These are phyloP conservation scores for Drosophila rubida DNA, from an alignment of 2,888 invertebrate species.

Conservation along the genomic window DNA sequence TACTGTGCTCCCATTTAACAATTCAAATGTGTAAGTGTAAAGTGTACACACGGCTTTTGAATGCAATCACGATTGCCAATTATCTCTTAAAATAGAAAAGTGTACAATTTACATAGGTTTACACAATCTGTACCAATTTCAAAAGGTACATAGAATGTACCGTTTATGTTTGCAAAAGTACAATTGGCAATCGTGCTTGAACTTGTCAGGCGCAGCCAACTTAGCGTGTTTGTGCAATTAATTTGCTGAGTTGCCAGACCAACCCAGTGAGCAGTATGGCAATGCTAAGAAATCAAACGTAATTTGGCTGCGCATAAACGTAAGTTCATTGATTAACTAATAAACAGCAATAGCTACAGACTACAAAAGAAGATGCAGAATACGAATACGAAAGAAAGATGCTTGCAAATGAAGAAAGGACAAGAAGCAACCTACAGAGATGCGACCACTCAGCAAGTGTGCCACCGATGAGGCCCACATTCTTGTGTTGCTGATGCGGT, in stretches of 20 bases:
- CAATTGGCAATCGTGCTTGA: neutral
- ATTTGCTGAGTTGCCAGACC: constrained; percentile 19
- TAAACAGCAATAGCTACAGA: constrained; percentile 5
- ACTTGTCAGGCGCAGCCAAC: constrained; percentile 10
- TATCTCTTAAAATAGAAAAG: neutral
- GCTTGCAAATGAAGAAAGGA: constrained; percentile 38
- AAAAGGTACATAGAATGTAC: neutral
- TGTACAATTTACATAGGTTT: neutral
- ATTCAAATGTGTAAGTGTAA: neutral
- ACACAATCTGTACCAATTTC: neutral
- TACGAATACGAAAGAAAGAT: constrained; percentile 2
- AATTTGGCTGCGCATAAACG: constrained; percentile 7
- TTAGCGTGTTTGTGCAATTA: constrained; percentile 5
- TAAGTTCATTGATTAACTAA: neutral
- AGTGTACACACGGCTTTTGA: neutral
- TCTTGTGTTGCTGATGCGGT: constrained; percentile 73
- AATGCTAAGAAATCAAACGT: constrained; percentile 3
- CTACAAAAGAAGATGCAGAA: constrained; percentile 16
- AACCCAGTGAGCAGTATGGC: constrained; percentile 7
- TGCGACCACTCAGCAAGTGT: constrained; percentile 83
- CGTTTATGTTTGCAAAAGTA: neutral
- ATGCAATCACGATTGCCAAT: neutral
- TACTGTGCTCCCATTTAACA: neutral
- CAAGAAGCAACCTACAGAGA: constrained; percentile 85
- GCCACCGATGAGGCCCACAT: constrained; percentile 84